Base-by-base conservation (phyloP, 1,140 invertebrate genomes). In the Araneus ventricosus region DNA sequence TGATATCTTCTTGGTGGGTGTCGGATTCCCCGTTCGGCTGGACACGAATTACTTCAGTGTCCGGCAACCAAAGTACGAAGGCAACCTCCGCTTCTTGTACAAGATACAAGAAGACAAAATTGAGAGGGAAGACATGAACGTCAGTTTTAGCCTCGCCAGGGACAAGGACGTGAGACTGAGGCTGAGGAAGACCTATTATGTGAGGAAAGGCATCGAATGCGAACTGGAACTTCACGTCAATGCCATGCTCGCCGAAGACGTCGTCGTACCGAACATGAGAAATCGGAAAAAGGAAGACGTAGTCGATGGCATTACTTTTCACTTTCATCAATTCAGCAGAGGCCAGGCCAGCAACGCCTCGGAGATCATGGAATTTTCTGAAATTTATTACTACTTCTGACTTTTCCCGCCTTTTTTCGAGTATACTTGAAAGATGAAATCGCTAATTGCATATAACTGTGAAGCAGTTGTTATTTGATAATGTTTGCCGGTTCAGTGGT, bases 111-210 rank as follows among this genome's bases (percentile, higher is more conserved):
- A 94, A 57, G 94, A 94, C 22, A 82, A 93, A 63, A 93, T 94
- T 41, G 94, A 93, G 41, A n/a, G 84, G 10, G 93, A 94, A 61
- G 91, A 94, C 52, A 94, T 87, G 57, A 27, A 37, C 7, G 93
- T 94, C 4, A 93, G 79, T 37, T 90, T 94, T 80, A 89, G 59
- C 6, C 70, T 94, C 1, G 90, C 94, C 17, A 94, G 94, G 34
- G 95, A 95, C n/a, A 95, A 95, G 75, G 95, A 95, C 79, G 94
- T 94, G 61, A 85, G 93, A 52, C 75, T 95, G 34, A 94, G 94
- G 79, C 86, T 95, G 7, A 94, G 94, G 34, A 94, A 94, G 61
- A 95, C 95, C n/a, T 94, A 95, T 37, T 90, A 67, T 80, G 92
- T 94, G 7, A 93, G 94, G 39, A 94, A 94, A 57, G 94, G 94